phyloP scores from a whole-genome alignment of 2,113 vertebrate species.

The Neogale vison region DNA sequence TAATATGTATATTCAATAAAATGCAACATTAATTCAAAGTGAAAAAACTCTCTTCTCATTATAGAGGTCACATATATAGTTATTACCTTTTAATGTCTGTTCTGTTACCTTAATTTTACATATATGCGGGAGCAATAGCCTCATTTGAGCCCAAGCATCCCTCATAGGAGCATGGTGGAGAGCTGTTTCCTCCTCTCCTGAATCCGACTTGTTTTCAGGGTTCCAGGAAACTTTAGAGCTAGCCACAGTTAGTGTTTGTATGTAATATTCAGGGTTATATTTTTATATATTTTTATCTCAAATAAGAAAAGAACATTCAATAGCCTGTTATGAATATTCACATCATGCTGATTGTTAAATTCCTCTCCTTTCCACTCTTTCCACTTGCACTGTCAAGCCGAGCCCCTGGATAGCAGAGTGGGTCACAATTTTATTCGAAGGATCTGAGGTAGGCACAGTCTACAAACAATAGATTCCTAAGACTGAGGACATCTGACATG shows the following conservation, averaged over 20 bases:
- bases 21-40: background rate
- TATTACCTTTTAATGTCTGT: background rate
- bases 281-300: background rate
- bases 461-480: constrained; percentile 46
- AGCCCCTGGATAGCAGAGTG: background rate
- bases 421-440: constrained; percentile 43
- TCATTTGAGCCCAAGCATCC: background rate
- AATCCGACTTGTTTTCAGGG: background rate
- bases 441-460: constrained; percentile 2
- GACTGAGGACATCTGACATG: constrained; percentile 8
- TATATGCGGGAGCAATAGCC: background rate
- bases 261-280: background rate
- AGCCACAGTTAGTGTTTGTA: background rate
- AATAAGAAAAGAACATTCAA: background rate
- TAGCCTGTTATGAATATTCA: background rate
- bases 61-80: background rate
- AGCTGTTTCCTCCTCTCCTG: background rate
- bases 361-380: background rate
- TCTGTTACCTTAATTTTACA: background rate
- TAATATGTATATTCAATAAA: constrained; percentile 13
- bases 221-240: background rate
- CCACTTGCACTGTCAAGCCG: background rate
- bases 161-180: background rate
- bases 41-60: background rate
- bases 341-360: background rate